These are phyloP conservation scores for Scomber colias DNA, from an alignment of 2,113 vertebrate species.

Conservation along the genomic window DNA sequence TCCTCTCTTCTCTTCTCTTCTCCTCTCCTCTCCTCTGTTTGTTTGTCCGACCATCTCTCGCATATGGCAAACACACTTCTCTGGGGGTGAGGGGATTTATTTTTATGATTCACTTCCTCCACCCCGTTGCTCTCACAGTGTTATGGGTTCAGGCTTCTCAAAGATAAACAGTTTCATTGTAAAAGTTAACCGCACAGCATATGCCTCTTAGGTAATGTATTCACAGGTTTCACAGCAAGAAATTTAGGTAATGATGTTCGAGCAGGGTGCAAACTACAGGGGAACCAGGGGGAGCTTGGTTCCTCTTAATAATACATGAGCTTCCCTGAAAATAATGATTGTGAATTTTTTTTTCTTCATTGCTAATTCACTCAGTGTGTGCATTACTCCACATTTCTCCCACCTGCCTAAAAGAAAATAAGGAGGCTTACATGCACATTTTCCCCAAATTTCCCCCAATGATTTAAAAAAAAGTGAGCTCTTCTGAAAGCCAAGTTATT, in stretches of 20 bases:
- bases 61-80: conserved; percentile 51
- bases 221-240: not conserved
- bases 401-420: too few relatives aligned
- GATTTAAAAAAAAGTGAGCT: too few relatives aligned
- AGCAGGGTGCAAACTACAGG: not conserved
- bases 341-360: too few relatives aligned
- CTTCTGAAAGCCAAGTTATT: too few relatives aligned
- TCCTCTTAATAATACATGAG: too few relatives aligned
- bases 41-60: conserved; percentile 12
- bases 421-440: too few relatives aligned
- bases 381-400: too few relatives aligned
- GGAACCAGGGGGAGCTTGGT: too few relatives aligned
- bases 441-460: too few relatives aligned
- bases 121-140: conserved; percentile 5
- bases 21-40: not conserved
- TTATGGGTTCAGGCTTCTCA: conserved; percentile 34
- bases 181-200: conserved; percentile 22
- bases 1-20: not conserved
- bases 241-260: not conserved
- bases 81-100: conserved; percentile 38
- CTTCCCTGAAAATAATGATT: too few relatives aligned
- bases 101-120: conserved; percentile 49
- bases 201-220: conserved; percentile 1
- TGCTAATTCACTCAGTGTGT: too few relatives aligned
- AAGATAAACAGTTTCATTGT: conserved; percentile 30